Conservation (phyloP, 1,140 invertebrate genomes). For the Euglossa dilemma region DNA sequence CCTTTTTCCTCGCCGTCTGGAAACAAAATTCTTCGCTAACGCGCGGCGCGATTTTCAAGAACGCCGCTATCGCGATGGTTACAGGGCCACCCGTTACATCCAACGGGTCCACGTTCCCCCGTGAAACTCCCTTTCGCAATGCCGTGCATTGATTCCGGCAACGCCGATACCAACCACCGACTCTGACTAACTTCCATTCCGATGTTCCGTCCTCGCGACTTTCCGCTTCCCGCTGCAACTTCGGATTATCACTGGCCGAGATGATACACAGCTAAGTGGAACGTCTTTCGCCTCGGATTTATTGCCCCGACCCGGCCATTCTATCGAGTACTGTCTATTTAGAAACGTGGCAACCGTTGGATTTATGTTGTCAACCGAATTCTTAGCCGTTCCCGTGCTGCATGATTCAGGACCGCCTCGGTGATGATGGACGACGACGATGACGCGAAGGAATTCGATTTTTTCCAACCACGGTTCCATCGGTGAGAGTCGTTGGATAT, state of each 20-base stretch:
- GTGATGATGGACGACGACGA: no score
- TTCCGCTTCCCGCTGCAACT: neutral
- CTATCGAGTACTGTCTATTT: neutral
- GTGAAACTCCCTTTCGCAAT: constrained; percentile 24
- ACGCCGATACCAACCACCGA: constrained; percentile 32
- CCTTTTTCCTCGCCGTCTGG: no score
- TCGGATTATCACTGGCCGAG: neutral
- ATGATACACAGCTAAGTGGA: constrained; percentile 21
- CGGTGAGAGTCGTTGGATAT: no score
- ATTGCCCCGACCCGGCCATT: neutral
- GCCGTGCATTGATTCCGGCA: constrained; percentile 29
- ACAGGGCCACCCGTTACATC: neutral
- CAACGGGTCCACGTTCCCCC: neutral
- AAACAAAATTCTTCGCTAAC: neutral
- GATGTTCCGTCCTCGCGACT: constrained; percentile 12
- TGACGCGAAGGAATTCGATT: no score
- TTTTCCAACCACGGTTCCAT: no score
- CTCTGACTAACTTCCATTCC: constrained; percentile 19
- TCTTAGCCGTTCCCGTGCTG: no score
- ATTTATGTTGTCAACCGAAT: neutral
- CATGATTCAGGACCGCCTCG: neutral
- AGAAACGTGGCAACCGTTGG: neutral
- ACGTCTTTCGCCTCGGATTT: constrained; percentile 5
- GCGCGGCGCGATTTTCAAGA: neutral
- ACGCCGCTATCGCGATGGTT: neutral